Evolutionary conservation across 2,888 invertebrate species (phyloP).

Genomic region (Hypsopygia costalis): DNA sequence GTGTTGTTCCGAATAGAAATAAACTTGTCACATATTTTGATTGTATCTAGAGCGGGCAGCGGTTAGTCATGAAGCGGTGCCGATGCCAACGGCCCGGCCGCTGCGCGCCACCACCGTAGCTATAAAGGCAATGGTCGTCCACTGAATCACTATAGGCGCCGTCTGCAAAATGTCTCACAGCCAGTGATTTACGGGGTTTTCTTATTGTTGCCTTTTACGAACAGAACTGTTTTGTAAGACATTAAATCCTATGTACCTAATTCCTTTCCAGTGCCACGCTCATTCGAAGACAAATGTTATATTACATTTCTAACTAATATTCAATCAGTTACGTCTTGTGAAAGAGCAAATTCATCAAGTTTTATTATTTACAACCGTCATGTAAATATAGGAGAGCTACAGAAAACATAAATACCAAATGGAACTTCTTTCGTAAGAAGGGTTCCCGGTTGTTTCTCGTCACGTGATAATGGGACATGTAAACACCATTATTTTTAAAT

Average conservation of each 20-base stretch:
- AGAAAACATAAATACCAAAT: background rate
- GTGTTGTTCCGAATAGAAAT: slow-evolving; percentile 79
- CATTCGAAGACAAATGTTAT: no score
- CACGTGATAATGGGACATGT: slow-evolving; percentile 43
- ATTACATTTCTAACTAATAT: no score
- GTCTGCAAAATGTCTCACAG: slow-evolving; percentile 79
- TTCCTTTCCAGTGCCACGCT: no score
- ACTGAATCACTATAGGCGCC: slow-evolving; percentile 76
- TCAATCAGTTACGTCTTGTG: no score
- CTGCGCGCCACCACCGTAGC: slow-evolving; percentile 53
- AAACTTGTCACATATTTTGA: slow-evolving; percentile 81
- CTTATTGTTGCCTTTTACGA: slow-evolving; percentile 18
- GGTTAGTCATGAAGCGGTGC: slow-evolving; percentile 75
- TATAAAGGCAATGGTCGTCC: slow-evolving; percentile 73
- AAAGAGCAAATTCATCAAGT: no score
- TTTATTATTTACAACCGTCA: no score
- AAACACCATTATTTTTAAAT: slow-evolving; percentile 59
- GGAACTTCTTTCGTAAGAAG: slow-evolving; percentile 14
- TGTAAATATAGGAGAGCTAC: background rate
- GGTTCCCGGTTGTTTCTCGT: slow-evolving; percentile 35
- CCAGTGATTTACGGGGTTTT: slow-evolving; percentile 54
- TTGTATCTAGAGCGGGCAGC: slow-evolving; percentile 77
- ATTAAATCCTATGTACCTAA: no score
- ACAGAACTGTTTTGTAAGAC: no score
- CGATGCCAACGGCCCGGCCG: slow-evolving; percentile 76